Evolutionary conservation across 92 coral and sea anemone species (phyloP), one percentile per base, ranked within the genome.

Genomic region (Palythoa caribaeorum): DNA sequence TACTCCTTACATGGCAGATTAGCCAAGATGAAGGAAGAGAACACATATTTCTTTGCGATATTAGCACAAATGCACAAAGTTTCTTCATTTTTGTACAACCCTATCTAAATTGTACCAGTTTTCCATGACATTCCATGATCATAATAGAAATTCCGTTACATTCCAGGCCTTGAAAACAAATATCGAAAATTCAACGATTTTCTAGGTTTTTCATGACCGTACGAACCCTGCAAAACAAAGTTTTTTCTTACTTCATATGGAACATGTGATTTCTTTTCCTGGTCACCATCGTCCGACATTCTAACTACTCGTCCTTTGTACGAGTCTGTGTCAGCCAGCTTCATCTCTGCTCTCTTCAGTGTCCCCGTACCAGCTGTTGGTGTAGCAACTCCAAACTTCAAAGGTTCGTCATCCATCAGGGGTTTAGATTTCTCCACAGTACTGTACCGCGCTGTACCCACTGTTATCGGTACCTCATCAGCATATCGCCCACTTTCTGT

Each of bases 381-480:
- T 2, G 98, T 97, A 2, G 98, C 99, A 74, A 97, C 88, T 5
- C 98, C 98, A 88, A 97, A 92, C 92, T 93, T 94, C 51, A 97
- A 83, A 74, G 94, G 66, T 63, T 95, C 99, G 3, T 81, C 86
- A 3, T 81, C 86, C 12, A 47, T 81, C 44, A 20, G 5, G 17
- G 86, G 86, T 8, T 17, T 52, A 11, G 62, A 35, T 81, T 81
- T 81, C 76, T 81, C 86, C 4, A 81, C 62, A 38, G 65, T 10
- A 50, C 65, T 81, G 57, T 81, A 81, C 12, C 62, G 86, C 3
- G 76, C 86, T 44, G 55, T 66, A 53, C 66, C 86, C 63, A 81
- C 86, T 0, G 35, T 81, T 37, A 81, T 17, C 12, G 86, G 63
- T 2, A 50, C 53, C 86, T 81, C 86, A 11, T 44, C 86, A 44